Percentiles rank a stretch among this genome's conserved stretches.
Evolutionary conservation across 2,888 invertebrate genomes (phyloP).

Genomic region (Morpho achilles): DNA sequence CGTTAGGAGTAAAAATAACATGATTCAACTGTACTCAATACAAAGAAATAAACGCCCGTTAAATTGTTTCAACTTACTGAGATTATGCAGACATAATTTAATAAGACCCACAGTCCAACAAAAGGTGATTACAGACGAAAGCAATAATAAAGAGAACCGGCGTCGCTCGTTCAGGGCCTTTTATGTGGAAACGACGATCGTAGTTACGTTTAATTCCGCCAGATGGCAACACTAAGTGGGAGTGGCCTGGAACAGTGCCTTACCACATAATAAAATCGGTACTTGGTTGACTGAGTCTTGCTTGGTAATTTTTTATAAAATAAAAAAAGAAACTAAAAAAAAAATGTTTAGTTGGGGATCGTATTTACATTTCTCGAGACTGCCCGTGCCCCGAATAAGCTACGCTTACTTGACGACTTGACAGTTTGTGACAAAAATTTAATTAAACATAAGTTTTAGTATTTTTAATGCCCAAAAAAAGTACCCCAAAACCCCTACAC

Average conservation of each 20-base stretch:
- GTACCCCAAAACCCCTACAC: no score
- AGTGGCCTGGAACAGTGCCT: constrained; percentile 14
- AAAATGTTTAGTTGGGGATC: no score
- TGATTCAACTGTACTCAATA: neutral
- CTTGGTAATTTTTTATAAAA: no score
- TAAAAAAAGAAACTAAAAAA: no score
- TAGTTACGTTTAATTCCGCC: constrained; percentile 21
- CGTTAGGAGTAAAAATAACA: no score
- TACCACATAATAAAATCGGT: constrained; percentile 13
- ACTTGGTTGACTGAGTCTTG: no score
- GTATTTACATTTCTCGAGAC: no score
- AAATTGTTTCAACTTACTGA: constrained; percentile 7
- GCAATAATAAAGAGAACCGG: constrained; percentile 26
- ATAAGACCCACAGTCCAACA: constrained; percentile 22
- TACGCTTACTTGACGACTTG: no score
- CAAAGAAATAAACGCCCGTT: neutral
- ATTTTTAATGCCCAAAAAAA: no score
- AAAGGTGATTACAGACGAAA: constrained; percentile 27
- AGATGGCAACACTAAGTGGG: constrained; percentile 18
- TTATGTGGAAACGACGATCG: constrained; percentile 23
- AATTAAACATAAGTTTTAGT: no score
- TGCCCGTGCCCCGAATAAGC: no score
- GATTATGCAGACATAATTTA: constrained; percentile 6
- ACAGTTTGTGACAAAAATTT: no score
- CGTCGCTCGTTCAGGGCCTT: constrained; percentile 25